These are phyloP conservation scores for Bos javanicus DNA, from an alignment of 2,113 vertebrate genomes.

Conservation along the genomic window DNA sequence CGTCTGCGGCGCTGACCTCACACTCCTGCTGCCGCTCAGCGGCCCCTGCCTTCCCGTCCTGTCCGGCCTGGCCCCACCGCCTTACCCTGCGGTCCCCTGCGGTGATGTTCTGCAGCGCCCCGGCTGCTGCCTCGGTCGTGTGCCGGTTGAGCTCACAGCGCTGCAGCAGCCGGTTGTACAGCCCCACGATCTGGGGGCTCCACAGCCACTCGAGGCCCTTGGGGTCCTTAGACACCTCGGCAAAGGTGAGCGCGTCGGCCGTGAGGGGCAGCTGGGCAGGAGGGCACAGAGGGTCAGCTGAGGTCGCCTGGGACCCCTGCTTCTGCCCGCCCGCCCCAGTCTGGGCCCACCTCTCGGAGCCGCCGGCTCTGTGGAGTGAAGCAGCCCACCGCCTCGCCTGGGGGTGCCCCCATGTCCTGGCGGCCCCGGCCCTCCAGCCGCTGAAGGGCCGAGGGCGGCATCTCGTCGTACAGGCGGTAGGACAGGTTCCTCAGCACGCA, in stretches of 20 bases:
- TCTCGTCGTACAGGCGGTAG: slow-evolving; percentile 94
- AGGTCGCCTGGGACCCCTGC: too few species aligned
- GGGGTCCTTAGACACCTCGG: slow-evolving; percentile 91
- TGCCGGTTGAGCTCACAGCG: slow-evolving; percentile 85
- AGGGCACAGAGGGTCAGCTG: rapidly evolving
- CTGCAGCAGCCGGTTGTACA: slow-evolving; percentile 92
- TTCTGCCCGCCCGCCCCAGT: not conserved
- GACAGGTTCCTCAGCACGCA: slow-evolving; percentile 96
- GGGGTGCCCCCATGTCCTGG: slow-evolving; percentile 66
- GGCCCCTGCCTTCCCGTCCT: rapidly evolving
- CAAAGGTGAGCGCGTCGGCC: slow-evolving; percentile 86
- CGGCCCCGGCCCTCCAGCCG: slow-evolving; percentile 89
- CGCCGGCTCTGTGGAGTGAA: slow-evolving; percentile 92
- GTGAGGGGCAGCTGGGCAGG: slow-evolving; percentile 78
- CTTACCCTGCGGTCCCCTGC: slow-evolving; percentile 91
- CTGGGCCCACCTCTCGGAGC: slow-evolving; percentile 82
- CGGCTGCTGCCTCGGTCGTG: slow-evolving; percentile 88
- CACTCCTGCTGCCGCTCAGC: rapidly evolving
- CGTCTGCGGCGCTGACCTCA: rapidly evolving
- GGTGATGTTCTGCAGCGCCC: slow-evolving; percentile 95
- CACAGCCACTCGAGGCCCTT: slow-evolving; percentile 96
- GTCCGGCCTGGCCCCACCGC: too few species aligned
- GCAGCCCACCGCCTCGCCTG: slow-evolving; percentile 88
- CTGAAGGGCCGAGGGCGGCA: slow-evolving; percentile 87
- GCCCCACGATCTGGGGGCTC: slow-evolving; percentile 91